Base-by-base conservation (phyloP, 2,797 vertebrate genomes). In the Poeciliopsis gracilis region DNA sequence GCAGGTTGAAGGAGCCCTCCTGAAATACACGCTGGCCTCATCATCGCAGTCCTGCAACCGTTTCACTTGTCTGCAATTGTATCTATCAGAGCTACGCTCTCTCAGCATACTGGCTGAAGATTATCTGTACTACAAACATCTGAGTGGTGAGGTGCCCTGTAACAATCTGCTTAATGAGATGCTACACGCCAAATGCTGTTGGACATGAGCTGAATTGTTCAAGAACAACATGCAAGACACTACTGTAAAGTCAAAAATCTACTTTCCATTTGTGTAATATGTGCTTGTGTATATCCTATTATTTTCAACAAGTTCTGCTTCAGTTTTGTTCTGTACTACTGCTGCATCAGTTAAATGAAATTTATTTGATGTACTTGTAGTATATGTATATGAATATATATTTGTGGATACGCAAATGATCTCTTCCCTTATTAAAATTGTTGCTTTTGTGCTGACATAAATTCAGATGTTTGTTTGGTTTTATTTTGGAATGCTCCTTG, bases 111-210 rank as follows among this genome's bases (percentile, higher is more conserved):
- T 97, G 77, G 96, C 96, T 0, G 98, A 98, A 91, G 97, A 98
- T 66, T 98, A 98, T 92, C 96, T 99, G 77, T 96, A 96, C 92
- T 95, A 96, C 93, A 97, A 96, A 86, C 96, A 99, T 92, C 95
- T 98, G 86, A 96, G 94, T 4, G 96, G 96, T 1, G 97, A 98
- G 84, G 95, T 97, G 84, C 97, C 97, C 33, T 96, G 96, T 86
- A 98, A 98, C 96, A 99, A 96, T 94, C 95, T 99, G 85, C 97
- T 99, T 85, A 96, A 96, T 0, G 98, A 99, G 93, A 98, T 99
- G 98, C 96, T 99, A 46, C 97, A 98, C 0, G 97, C 97, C 90
- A 99, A 97, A 90, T 91, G 93, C 92, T 95, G 95, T 90, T 97
- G 94, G 41, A 9, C 82, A 9, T 87, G 72, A 91, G 63, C 36